Percentiles rank a stretch among this genome's conserved stretches.
Evolutionary conservation across 2,113 vertebrate species (phyloP).

Genomic region (Silurus asotus): DNA sequence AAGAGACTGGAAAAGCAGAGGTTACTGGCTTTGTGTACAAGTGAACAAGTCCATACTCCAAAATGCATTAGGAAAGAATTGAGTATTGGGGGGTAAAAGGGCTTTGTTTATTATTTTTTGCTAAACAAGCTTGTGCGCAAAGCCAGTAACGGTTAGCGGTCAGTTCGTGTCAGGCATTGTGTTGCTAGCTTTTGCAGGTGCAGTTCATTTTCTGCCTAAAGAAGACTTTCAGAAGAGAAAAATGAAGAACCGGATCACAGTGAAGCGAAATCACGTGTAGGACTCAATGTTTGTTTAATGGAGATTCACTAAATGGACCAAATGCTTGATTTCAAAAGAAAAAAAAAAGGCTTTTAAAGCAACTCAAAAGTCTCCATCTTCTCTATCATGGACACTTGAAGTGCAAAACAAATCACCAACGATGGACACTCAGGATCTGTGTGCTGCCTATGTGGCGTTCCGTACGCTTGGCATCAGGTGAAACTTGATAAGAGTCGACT

Average conservation of each 20-base stretch:
- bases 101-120: background rate
- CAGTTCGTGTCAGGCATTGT: conserved; percentile 55
- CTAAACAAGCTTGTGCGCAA: conserved; percentile 54
- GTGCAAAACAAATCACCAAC: conserved; percentile 26
- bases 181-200: conserved; percentile 66
- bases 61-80: background rate
- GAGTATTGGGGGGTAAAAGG: background rate
- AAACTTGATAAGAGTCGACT: conserved; percentile 61
- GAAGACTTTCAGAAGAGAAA: conserved; percentile 62
- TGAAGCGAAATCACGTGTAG: conserved; percentile 52
- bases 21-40: conserved; percentile 73
- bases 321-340: conserved; percentile 57
- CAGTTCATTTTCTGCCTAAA: conserved; percentile 69
- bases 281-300: conserved; percentile 64
- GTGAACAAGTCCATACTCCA: conserved; percentile 1
- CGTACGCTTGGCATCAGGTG: conserved; percentile 70
- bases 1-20: conserved; percentile 81
- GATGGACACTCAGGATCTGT: conserved; percentile 38
- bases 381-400: conserved; percentile 62
- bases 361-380: conserved; percentile 37
- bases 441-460: conserved; percentile 65
- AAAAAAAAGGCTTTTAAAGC: conserved; percentile 55
- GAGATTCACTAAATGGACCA: conserved; percentile 69
- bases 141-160: conserved; percentile 67
- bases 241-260: conserved; percentile 64